Evolutionary conservation across 2,797 vertebrate genomes (phyloP).

Genomic region (Neopelma chrysocephalum): DNA sequence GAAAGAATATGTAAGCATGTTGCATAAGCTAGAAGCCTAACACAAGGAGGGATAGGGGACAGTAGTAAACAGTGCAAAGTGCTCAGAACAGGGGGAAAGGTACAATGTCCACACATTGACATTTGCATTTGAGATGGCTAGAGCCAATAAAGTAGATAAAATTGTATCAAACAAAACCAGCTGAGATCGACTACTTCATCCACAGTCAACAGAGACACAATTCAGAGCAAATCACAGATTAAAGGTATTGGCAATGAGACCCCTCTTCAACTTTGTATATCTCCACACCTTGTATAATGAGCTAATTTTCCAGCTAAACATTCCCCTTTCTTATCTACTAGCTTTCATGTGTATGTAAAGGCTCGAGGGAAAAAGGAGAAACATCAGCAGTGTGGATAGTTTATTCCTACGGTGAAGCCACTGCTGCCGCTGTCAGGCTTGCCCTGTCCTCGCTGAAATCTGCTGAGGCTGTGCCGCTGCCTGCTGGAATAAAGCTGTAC

Average conservation of each 20-base stretch:
- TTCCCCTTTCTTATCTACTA: neutral
- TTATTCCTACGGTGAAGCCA: neutral
- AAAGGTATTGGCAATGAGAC: neutral
- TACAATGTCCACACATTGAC: fast-evolving
- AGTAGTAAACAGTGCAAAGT: neutral
- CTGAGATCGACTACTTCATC: neutral
- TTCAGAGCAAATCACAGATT: neutral
- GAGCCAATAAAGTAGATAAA: neutral
- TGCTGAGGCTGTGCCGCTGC: constrained; percentile 23
- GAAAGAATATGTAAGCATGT: neutral
- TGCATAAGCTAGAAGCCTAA: neutral
- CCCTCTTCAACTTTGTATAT: neutral
- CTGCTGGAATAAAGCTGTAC: constrained; percentile 38
- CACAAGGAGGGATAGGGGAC: neutral
- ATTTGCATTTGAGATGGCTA: neutral
- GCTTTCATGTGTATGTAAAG: neutral
- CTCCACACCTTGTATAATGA: neutral
- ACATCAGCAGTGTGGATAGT: fast-evolving
- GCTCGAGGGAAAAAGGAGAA: neutral
- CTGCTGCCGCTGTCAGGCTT: neutral
- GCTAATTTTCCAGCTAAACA: neutral
- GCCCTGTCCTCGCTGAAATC: fast-evolving
- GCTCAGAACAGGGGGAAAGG: neutral
- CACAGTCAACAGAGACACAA: neutral
- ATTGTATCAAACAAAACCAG: neutral